phyloP scores from a whole-genome alignment of 2,113 vertebrate genomes.

The Oreochromis aureus region DNA sequence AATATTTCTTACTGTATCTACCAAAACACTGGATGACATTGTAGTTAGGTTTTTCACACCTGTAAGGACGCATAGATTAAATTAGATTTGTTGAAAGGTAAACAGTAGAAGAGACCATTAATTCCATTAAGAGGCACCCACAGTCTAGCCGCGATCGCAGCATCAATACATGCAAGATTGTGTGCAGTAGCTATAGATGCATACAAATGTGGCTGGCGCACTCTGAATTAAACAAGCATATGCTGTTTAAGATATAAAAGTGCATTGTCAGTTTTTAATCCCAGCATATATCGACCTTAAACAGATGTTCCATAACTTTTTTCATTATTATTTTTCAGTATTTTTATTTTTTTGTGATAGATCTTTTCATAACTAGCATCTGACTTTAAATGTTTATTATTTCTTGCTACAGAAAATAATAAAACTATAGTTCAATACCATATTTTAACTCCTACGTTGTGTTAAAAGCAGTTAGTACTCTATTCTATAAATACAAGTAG shows the following conservation, averaged over 20 bases:
- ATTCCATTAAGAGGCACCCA: background rate
- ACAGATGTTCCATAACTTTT: rapidly evolving
- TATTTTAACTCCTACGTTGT: background rate
- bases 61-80: background rate
- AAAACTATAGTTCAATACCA: background rate
- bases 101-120: background rate
- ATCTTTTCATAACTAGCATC: background rate
- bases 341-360: background rate
- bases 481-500: background rate
- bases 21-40: background rate
- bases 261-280: background rate
- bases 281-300: background rate
- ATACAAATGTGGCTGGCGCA: background rate
- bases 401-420: background rate
- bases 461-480: background rate
- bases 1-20: background rate
- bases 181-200: background rate
- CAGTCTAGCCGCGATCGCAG: background rate
- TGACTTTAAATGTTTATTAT: background rate
- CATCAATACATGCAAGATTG: background rate
- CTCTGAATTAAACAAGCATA: background rate
- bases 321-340: background rate
- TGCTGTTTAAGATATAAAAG: background rate
- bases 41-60: background rate
- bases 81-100: background rate